Conservation (phyloP, 1,140 invertebrate genomes). For the Conus ventricosus region DNA sequence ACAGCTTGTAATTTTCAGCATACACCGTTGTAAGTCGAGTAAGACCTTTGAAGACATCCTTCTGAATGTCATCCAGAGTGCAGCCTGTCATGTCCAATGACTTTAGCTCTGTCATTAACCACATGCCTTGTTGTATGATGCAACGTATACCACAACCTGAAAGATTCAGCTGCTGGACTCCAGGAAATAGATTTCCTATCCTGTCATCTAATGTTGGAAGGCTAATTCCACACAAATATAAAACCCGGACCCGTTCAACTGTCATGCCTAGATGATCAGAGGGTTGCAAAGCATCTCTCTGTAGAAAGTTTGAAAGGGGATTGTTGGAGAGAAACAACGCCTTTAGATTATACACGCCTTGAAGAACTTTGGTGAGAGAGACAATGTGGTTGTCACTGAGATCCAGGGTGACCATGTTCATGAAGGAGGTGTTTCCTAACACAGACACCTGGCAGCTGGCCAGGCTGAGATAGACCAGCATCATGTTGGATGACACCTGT, state of each 20-base stretch:
- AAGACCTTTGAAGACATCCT: not conserved
- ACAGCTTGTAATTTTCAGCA: not conserved
- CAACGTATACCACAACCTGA: not conserved
- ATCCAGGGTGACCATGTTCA: not conserved
- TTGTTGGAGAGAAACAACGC: not conserved
- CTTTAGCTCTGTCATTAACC: not conserved
- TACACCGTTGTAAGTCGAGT: not conserved
- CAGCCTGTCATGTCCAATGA: not conserved
- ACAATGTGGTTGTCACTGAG: not conserved
- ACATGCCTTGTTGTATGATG: not conserved
- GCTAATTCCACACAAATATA: not conserved
- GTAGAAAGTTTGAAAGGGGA: not conserved
- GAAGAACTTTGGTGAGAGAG: not conserved
- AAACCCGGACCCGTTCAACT: not conserved
- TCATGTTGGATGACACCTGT: not conserved
- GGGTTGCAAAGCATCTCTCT: not conserved
- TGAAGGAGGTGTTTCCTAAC: not conserved
- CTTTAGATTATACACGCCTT: not conserved
- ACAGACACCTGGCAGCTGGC: not conserved
- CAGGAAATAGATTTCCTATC: not conserved
- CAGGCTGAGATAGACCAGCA: not conserved
- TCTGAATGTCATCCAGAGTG: not conserved
- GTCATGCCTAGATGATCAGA: not conserved
- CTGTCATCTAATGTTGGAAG: not conserved
- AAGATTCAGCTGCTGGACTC: not conserved